These are phyloP conservation scores for Chitala chitala DNA, from an alignment of 2,113 vertebrate genomes.

Conservation along the genomic window DNA sequence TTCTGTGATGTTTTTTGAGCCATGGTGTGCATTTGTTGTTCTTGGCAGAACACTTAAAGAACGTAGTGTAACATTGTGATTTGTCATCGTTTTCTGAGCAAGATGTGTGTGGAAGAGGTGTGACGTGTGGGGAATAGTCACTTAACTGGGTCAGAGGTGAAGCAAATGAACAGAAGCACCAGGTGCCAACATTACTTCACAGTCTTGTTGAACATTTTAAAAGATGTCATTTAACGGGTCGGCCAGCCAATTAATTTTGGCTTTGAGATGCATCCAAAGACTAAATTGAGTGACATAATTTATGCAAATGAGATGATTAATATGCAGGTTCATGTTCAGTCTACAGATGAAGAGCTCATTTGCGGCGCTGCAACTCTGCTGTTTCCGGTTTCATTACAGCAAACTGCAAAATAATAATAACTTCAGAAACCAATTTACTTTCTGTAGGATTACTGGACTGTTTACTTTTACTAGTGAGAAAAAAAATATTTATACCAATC, in stretches of 20 bases:
- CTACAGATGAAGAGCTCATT: constrained; percentile 64
- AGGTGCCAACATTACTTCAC: constrained; percentile 17
- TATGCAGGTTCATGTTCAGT: constrained; percentile 63
- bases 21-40: too few species aligned
- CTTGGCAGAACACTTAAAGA: not conserved
- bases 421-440: constrained; percentile 55
- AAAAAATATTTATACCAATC: constrained; percentile 43
- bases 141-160: not conserved
- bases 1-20: too few species aligned
- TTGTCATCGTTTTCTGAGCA: not conserved
- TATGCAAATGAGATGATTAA: constrained; percentile 65
- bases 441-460: constrained; percentile 43
- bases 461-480: constrained; percentile 36
- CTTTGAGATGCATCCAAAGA: constrained; percentile 50
- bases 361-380: constrained; percentile 51
- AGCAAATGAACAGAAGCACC: not conserved
- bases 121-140: not conserved
- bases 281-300: constrained; percentile 58
- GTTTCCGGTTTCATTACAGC: constrained; percentile 57
- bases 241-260: constrained; percentile 44
- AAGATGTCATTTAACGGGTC: constrained; percentile 38
- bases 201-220: not conserved
- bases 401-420: constrained; percentile 65
- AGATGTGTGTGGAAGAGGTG: not conserved
- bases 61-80: not conserved